phyloP scores from a whole-genome alignment of 2,113 vertebrate genomes.

The Tangachromis dhanisi region DNA sequence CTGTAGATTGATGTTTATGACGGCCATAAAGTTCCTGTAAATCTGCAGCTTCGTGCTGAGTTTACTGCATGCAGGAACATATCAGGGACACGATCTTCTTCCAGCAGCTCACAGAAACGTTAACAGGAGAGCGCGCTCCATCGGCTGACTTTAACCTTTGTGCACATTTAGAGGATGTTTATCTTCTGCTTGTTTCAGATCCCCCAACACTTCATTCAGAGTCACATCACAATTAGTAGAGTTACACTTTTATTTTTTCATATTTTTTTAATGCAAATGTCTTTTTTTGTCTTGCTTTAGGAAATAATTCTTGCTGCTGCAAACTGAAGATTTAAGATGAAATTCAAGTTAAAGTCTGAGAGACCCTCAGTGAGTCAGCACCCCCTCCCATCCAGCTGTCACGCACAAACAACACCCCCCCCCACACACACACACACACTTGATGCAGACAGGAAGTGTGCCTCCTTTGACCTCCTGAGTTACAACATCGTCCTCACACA shows the following conservation, averaged over 20 bases:
- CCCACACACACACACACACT: background rate
- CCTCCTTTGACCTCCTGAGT: background rate
- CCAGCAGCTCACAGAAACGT: background rate
- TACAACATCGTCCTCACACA: background rate
- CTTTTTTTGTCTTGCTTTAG: background rate
- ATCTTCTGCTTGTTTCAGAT: background rate
- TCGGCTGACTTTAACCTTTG: background rate
- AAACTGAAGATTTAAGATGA: background rate
- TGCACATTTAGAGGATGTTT: background rate
- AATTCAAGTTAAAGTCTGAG: background rate
- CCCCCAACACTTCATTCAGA: background rate
- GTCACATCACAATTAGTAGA: background rate
- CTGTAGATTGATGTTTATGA: background rate
- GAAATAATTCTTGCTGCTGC: background rate
- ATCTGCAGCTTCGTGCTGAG: background rate
- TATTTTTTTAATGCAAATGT: background rate
- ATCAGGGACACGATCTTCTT: background rate
- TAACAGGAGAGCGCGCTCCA: background rate
- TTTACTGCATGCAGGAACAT: background rate
- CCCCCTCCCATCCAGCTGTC: background rate
- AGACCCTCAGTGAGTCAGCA: background rate
- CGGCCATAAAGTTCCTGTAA: background rate
- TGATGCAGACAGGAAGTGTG: background rate
- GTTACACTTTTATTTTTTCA: background rate
- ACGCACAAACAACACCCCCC: background rate